Conservation (phyloP, 2,797 vertebrate genomes). For the Botia kubotai region DNA sequence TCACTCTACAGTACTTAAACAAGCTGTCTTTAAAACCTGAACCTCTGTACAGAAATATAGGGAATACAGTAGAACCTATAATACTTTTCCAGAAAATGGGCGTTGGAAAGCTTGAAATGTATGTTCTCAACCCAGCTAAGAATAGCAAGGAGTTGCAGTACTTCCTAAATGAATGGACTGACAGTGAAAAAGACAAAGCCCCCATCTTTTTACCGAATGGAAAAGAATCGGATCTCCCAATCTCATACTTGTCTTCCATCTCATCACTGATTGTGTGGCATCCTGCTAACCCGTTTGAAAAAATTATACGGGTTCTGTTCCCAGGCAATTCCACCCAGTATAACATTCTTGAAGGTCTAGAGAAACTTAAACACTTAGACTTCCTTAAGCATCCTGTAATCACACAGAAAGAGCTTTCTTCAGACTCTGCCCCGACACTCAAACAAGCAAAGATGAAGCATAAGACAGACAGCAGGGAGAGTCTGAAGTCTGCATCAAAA, state of each 20-base stretch:
- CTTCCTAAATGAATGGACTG: conserved; percentile 97
- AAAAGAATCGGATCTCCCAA: conserved; percentile 90
- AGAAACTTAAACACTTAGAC: conserved; percentile 96
- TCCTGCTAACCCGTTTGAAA: conserved; percentile 92
- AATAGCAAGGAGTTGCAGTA: conserved; percentile 94
- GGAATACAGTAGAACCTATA: conserved; percentile 89
- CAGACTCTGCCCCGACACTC: conserved; percentile 78
- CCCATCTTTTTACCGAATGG: conserved; percentile 88
- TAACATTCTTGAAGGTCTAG: conserved; percentile 92
- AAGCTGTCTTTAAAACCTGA: conserved; percentile 92
- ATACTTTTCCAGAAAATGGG: conserved; percentile 99
- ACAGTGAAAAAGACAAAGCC: conserved; percentile 87
- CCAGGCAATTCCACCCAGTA: conserved; percentile 94
- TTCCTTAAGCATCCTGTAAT: conserved; percentile 91
- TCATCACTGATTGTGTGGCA: conserved; percentile 97
- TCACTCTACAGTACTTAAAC: conserved; percentile 89
- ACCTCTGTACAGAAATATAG: conserved; percentile 86
- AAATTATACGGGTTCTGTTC: conserved; percentile 94
- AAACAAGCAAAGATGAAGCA: conserved; percentile 93
- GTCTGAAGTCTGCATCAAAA: conserved; percentile 87
- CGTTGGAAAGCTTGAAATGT: conserved; percentile 97
- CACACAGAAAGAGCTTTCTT: conserved; percentile 88
- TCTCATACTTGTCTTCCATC: conserved; percentile 92
- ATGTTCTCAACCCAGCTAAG: conserved; percentile 93
- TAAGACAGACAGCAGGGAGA: conserved; percentile 93